These are phyloP conservation scores for Cephus pulcher DNA, from an alignment of 2,888 invertebrate genomes.

Conservation along the genomic window DNA sequence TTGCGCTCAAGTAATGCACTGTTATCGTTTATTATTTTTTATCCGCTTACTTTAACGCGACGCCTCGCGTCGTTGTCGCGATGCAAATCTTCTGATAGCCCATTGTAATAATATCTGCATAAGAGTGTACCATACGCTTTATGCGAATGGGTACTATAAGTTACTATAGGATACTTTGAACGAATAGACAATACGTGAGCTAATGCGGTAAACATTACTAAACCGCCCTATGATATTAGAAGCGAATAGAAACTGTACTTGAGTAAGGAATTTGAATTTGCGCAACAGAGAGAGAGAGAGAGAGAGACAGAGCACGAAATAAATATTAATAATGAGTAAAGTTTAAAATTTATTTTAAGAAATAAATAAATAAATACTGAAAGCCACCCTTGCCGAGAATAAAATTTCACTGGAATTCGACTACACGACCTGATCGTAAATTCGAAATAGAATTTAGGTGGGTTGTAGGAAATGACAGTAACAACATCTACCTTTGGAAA, in stretches of 20 bases:
- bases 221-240: not conserved
- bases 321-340: not conserved
- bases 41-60: slow-evolving; percentile 25
- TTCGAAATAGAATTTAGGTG: not conserved
- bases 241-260: not conserved
- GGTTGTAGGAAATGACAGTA: not conserved
- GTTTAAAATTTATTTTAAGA: not conserved
- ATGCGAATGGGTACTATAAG: slow-evolving; percentile 33
- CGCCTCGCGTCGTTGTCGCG: slow-evolving; percentile 36
- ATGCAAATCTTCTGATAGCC: slow-evolving; percentile 41
- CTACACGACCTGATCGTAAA: not conserved
- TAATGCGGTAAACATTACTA: not conserved
- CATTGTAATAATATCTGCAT: slow-evolving; percentile 38
- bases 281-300: too few species aligned
- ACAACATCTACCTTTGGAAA: not conserved
- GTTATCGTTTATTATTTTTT: not conserved
- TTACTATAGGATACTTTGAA: not conserved
- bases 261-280: not conserved
- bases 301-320: not conserved
- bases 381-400: not conserved
- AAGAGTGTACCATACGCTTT: slow-evolving; percentile 17
- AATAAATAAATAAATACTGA: not conserved
- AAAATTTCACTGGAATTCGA: not conserved
- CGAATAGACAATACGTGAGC: not conserved
- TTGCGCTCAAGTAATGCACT: not conserved